These are phyloP conservation scores for Rhynchotus rufescens DNA, from an alignment of 2,797 vertebrate species.

Conservation along the genomic window DNA sequence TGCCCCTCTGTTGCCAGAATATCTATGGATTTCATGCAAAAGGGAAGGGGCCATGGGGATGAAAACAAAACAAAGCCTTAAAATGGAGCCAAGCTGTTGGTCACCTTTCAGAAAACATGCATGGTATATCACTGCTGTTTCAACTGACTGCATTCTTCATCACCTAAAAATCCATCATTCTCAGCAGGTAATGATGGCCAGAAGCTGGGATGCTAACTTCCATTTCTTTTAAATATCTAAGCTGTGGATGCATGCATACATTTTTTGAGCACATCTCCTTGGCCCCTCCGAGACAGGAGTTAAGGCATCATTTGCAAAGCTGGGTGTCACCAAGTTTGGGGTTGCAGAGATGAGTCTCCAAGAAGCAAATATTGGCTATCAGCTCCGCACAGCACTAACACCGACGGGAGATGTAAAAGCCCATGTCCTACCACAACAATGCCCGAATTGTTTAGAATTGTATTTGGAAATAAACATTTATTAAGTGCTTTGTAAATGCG, in stretches of 20 bases:
- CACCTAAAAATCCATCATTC: not conserved
- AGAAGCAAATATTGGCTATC: not conserved
- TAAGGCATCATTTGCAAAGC: not conserved
- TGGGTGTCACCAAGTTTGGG: not conserved
- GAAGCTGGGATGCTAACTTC: not conserved
- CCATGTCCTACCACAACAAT: not conserved
- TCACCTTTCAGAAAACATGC: slow-evolving; percentile 14
- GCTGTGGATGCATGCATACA: not conserved
- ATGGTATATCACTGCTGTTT: not conserved
- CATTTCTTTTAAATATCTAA: slow-evolving; percentile 21
- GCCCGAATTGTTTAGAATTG: slow-evolving; percentile 51
- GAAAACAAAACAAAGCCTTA: slow-evolving; percentile 30
- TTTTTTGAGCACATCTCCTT: not conserved
- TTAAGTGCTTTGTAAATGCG: slow-evolving; percentile 52
- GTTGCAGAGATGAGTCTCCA: slow-evolving; percentile 28
- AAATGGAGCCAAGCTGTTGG: not conserved
- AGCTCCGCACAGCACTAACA: slow-evolving; percentile 6
- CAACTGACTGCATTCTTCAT: rapidly evolving
- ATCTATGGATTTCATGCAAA: slow-evolving; percentile 38
- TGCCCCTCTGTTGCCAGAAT: slow-evolving; percentile 35
- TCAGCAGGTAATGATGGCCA: not conserved
- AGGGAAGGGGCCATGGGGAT: not conserved
- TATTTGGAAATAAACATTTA: slow-evolving; percentile 74
- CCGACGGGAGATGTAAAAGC: slow-evolving; percentile 37
- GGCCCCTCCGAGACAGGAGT: not conserved